Conservation (phyloP, 30 jellyfish, hydroid and myxozoan genomes). For the Cassiopea xamachana region DNA sequence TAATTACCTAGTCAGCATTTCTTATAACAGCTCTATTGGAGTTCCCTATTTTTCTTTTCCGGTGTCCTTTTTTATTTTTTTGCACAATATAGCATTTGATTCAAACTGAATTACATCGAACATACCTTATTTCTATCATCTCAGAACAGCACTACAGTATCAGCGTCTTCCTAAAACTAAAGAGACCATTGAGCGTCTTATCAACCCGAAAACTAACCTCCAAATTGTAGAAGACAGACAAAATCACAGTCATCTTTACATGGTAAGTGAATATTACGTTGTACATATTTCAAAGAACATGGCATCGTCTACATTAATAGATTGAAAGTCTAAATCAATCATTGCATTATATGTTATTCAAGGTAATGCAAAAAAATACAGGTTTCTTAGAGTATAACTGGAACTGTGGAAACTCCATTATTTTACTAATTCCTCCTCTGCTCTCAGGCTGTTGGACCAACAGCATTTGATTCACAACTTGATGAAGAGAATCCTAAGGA, state of each 20-base stretch:
- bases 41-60: background rate
- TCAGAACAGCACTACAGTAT: constrained; percentile 44
- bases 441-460: too few species aligned
- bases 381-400: too few species aligned
- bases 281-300: too few species aligned
- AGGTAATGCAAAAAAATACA: too few species aligned
- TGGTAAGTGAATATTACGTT: constrained; percentile 5
- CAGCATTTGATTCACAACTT: too few species aligned
- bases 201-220: background rate
- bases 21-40: too few species aligned
- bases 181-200: constrained; percentile 28
- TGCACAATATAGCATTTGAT: background rate
- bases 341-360: too few species aligned
- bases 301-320: too few species aligned
- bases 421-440: too few species aligned
- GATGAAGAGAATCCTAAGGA: too few species aligned
- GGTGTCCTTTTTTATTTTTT: background rate
- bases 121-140: background rate
- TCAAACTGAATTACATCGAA: background rate
- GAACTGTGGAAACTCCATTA: too few species aligned
- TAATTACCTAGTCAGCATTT: background rate
- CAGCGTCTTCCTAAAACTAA: constrained; percentile 24
- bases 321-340: too few species aligned
- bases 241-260: constrained; percentile 18
- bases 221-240: constrained; percentile 7